phyloP scores from a whole-genome alignment of 2,888 invertebrate species.

The Formica aserva region DNA sequence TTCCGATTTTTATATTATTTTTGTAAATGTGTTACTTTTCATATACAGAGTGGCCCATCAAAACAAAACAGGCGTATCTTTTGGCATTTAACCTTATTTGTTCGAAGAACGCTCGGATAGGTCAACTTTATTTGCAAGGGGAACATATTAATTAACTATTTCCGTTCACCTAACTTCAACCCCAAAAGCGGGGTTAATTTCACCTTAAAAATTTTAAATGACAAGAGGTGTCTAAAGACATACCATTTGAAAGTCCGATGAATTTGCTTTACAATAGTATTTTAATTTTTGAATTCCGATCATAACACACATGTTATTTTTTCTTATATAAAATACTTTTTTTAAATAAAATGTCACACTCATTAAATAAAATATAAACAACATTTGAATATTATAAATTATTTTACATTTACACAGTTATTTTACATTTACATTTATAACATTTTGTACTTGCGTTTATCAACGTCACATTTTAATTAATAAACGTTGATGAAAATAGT shows the following conservation, averaged over 20 bases:
- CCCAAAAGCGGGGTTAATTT: too few relatives aligned
- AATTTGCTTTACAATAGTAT: too few relatives aligned
- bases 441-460: not conserved
- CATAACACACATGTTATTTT: not conserved
- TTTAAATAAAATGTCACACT: not conserved
- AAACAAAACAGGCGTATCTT: too few relatives aligned
- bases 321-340: not conserved
- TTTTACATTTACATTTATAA: not conserved
- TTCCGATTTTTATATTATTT: not conserved
- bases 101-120: too few relatives aligned
- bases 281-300: too few relatives aligned
- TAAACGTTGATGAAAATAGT: not conserved
- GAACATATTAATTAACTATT: too few relatives aligned
- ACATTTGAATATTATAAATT: not conserved
- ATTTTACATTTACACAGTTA: not conserved
- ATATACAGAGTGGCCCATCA: not conserved
- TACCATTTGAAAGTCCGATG: too few relatives aligned
- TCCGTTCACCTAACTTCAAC: too few relatives aligned
- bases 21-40: not conserved
- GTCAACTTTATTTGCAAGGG: too few relatives aligned
- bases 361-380: not conserved
- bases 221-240: too few relatives aligned
- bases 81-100: too few relatives aligned
- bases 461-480: constrained; percentile 17
- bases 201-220: too few relatives aligned